Percentiles rank a stretch among this genome's conserved stretches.
Conservation (phyloP, 2,888 invertebrate species). For the Papilio elwesi region DNA sequence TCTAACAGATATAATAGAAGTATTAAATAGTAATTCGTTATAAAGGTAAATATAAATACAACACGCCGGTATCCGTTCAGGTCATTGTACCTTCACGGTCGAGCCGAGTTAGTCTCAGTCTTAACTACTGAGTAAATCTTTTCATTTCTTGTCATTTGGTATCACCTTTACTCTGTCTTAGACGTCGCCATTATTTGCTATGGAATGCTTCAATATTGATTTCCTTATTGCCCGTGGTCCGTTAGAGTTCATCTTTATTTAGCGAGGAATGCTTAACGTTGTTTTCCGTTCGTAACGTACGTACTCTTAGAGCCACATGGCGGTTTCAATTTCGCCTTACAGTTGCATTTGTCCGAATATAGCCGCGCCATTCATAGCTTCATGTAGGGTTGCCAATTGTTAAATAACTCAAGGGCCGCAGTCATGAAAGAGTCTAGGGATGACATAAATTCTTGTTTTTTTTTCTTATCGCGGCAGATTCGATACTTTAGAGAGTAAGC, state of each 20-base stretch:
- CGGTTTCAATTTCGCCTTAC: slow-evolving; percentile 35
- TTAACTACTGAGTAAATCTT: neutral
- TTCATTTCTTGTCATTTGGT: neutral
- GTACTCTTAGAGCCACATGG: slow-evolving; percentile 24
- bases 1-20: too few relatives aligned
- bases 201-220: neutral
- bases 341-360: slow-evolving; percentile 30
- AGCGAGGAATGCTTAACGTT: slow-evolving; percentile 31
- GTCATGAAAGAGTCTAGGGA: neutral
- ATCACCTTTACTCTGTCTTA: neutral
- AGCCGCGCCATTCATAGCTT: slow-evolving; percentile 21
- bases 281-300: slow-evolving; percentile 16
- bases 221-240: slow-evolving; percentile 24
- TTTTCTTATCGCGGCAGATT: too few relatives aligned
- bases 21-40: too few relatives aligned
- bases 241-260: slow-evolving; percentile 34
- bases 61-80: too few relatives aligned
- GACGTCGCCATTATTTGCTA: neutral
- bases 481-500: too few relatives aligned
- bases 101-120: neutral
- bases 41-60: too few relatives aligned
- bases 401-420: neutral
- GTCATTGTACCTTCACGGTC: neutral
- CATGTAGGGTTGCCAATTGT: slow-evolving; percentile 12
- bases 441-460: neutral